Evolutionary conservation across 2,113 vertebrate species (phyloP), one percentile per base, ranked within the genome.

Genomic region (Aegithalos caudatus): DNA sequence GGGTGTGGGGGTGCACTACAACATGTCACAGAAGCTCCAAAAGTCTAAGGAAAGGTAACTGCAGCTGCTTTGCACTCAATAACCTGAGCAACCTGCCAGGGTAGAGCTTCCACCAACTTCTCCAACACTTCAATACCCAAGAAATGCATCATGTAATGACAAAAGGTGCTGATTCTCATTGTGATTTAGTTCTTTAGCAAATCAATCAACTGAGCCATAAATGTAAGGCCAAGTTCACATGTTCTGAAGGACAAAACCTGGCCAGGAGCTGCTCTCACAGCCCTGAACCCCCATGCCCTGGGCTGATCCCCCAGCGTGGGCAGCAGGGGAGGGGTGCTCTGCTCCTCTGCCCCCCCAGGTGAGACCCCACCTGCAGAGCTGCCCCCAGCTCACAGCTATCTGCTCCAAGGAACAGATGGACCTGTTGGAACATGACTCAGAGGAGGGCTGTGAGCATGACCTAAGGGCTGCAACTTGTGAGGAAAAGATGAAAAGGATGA

Each of bases 11-110:
- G 22, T 58, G n/a, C 22, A 15, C 21, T 35, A 14, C 56, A 58
- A 16, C 9, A 7, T 16, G 14, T 24, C 56, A 96, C 88, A 47
- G 33, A 53, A 91, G 60, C 33, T 67, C 28, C 31, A 47, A 44
- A 90, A 94, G 27, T 27, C 81, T 86, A 86, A 95, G 91, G 91
- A 97, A 96, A 96, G 89, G 91, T 42, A 86, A 76, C 31, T 40
- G 58, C 70, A 86, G 70, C 33, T 86, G 22, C 28, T 94, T 95
- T 76, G 7, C 50, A 76, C 7, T 72, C 42, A 29, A 56, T 37
- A 80, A 50, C 47, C 65, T 73, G 61, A 81, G 33, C 76, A 69
- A 6, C 38, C 25, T 60, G 42, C 12, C 11, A 69, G 8, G 8
- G 87, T 29, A 85, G 93, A 80, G 67, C 10, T 57, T 73, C 24